These are phyloP conservation scores for Daubentonia madagascariensis DNA, from an alignment of 2,113 vertebrate genomes.

Conservation along the genomic window DNA sequence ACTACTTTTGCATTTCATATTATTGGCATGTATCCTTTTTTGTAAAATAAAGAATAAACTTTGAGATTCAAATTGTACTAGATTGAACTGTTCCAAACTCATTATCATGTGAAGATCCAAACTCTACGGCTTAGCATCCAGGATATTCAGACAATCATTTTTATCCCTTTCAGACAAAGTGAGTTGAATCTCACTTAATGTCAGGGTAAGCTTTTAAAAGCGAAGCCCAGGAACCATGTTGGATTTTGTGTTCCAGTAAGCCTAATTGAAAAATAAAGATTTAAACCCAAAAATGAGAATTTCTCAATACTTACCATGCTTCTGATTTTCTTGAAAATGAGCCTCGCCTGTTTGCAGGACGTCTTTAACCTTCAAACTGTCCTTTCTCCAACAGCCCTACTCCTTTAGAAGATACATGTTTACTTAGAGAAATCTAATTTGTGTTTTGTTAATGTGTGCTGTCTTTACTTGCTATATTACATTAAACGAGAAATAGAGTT, in stretches of 20 bases:
- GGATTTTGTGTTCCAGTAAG: not conserved
- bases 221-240: not conserved
- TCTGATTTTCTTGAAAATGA: constrained; percentile 80
- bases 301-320: constrained; percentile 77
- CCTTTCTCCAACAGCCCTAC: constrained; percentile 81
- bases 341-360: constrained; percentile 72
- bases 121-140: not conserved
- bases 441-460: constrained; percentile 87
- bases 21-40: not conserved
- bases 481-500: constrained; percentile 90
- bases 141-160: not conserved
- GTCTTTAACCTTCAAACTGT: constrained; percentile 87
- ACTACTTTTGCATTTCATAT: not conserved
- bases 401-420: constrained; percentile 85
- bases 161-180: not conserved
- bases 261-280: constrained; percentile 71
- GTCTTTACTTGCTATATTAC: constrained; percentile 87
- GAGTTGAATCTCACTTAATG: not conserved
- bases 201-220: not conserved
- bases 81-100: not conserved
- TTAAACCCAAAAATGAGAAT: constrained; percentile 77
- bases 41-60: not conserved
- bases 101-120: not conserved
- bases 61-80: not conserved
- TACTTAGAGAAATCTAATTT: constrained; percentile 91